Evolutionary conservation across 2,888 invertebrate species (phyloP).

Genomic region (Lochmaea capreae): DNA sequence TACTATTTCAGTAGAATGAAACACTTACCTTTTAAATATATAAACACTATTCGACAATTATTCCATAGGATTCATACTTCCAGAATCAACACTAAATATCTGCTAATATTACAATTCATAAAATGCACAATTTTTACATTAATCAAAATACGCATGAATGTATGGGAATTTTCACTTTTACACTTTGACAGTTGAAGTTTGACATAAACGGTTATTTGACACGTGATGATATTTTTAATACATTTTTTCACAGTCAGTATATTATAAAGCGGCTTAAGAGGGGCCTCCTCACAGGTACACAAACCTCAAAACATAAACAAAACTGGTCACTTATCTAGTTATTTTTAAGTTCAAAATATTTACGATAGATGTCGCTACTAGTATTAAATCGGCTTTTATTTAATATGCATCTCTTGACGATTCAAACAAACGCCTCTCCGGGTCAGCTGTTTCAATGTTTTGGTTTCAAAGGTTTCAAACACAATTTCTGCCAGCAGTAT

Average conservation of each 20-base stretch:
- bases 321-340: too few relatives aligned
- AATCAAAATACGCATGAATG: slow-evolving; percentile 19
- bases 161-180: slow-evolving; percentile 17
- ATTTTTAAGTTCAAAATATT: too few relatives aligned
- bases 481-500: too few relatives aligned
- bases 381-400: too few relatives aligned
- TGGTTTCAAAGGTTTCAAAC: too few relatives aligned
- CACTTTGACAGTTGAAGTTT: slow-evolving; percentile 9
- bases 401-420: too few relatives aligned
- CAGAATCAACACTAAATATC: neutral
- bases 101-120: slow-evolving; percentile 9
- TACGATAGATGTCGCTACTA: too few relatives aligned
- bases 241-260: neutral
- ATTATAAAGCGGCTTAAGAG: neutral
- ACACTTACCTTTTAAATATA: slow-evolving; percentile 1
- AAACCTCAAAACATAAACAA: too few relatives aligned
- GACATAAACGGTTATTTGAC: slow-evolving; percentile 14
- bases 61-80: slow-evolving; percentile 8
- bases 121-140: slow-evolving; percentile 17
- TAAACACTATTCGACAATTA: slow-evolving; percentile 4
- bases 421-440: too few relatives aligned
- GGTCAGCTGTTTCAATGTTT: too few relatives aligned
- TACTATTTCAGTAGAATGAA: neutral
- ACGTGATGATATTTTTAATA: neutral
- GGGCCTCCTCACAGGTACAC: too few relatives aligned